Base-by-base conservation (phyloP, 2,888 invertebrate species). In the Pterostichus madidus region DNA sequence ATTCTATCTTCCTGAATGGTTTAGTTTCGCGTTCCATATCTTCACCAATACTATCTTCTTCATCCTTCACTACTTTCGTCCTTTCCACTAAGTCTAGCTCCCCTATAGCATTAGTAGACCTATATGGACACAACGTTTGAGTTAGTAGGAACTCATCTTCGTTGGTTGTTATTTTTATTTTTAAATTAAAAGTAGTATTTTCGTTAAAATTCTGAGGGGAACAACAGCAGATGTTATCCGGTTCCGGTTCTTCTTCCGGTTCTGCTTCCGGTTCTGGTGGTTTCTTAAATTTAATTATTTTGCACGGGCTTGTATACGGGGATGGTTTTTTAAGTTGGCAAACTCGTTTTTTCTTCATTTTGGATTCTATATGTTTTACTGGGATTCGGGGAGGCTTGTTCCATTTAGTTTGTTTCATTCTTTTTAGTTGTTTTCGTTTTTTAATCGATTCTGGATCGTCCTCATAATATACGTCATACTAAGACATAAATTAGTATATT, bases 381-480 rank as follows among this genome's bases (percentile, higher is more conserved):
- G 81, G 81, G n/a, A 82, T 82, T 13, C 59, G 61, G n/a, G 81
- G 81, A 5, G 81, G 81, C 5, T 13, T 11, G 6, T 39, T 46
- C 46, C 75, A 82, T 49, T 32, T 59, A 11, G 59, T 56, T 76
- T 10, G 6, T 17, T 76, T 71, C 11, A 24, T 8, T 15, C 11
- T 15, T 17, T 44, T 64, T 0, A 49, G 11, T 31, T 24, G 24
- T 78, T 15, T 56, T 73, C 39, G 7, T n/a, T 64, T 52, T 7
- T 13, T 11, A 24, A 44, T n/a, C 11, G 53, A 24, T 11, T 39
- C 39, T 8, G 17, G 39, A 13, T 53, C 53, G 59, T 59, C 61
- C 6, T 56, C 64, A 5, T 24, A 53, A 44, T 46, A 49, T 10
- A 61, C 39, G 2, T 75, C 24, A 15, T 82, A 82, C 81, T 82